Conservation (phyloP, 2,888 invertebrate genomes). For the Melanchra persicariae region DNA sequence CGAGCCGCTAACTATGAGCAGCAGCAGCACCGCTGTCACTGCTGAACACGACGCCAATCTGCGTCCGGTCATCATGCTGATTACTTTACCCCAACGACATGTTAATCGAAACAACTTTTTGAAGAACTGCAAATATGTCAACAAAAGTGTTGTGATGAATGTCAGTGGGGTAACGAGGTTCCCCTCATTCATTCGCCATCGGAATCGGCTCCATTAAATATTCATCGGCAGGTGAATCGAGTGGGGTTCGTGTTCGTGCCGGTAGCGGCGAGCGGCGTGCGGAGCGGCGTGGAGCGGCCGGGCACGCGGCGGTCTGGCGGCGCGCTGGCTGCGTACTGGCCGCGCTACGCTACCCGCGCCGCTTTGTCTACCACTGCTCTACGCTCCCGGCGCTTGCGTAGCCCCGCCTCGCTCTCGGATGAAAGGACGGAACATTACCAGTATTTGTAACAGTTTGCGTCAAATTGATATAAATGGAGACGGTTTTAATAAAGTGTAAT, state of each 20-base stretch:
- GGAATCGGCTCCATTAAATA: slow-evolving; percentile 86
- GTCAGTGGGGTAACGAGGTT: slow-evolving; percentile 78
- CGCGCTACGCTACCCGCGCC: slow-evolving; percentile 81
- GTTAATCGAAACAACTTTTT: slow-evolving; percentile 80
- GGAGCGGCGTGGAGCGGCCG: slow-evolving; percentile 70
- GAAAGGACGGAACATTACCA: slow-evolving; percentile 90
- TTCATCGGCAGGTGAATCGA: slow-evolving; percentile 83
- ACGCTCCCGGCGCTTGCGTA: slow-evolving; percentile 88
- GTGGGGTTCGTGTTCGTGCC: slow-evolving; percentile 74
- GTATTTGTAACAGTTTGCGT: slow-evolving; percentile 91
- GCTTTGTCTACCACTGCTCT: slow-evolving; percentile 75
- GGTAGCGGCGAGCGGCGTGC: slow-evolving; percentile 62
- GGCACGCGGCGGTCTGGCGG: slow-evolving; percentile 69
- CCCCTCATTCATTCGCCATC: slow-evolving; percentile 84
- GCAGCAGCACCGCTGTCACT: slow-evolving; percentile 76
- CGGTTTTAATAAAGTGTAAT: slow-evolving; percentile 91
- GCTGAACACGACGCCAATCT: slow-evolving; percentile 78
- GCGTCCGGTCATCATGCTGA: slow-evolving; percentile 82
- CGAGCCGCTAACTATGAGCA: slow-evolving; percentile 78
- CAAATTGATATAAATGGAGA: slow-evolving; percentile 91
- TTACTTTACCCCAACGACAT: slow-evolving; percentile 84
- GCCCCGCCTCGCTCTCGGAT: slow-evolving; percentile 88
- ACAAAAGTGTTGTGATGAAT: slow-evolving; percentile 80
- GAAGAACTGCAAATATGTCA: slow-evolving; percentile 78
- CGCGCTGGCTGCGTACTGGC: slow-evolving; percentile 76